Conservation (phyloP, 2,888 invertebrate species). For the Drepana falcataria region DNA sequence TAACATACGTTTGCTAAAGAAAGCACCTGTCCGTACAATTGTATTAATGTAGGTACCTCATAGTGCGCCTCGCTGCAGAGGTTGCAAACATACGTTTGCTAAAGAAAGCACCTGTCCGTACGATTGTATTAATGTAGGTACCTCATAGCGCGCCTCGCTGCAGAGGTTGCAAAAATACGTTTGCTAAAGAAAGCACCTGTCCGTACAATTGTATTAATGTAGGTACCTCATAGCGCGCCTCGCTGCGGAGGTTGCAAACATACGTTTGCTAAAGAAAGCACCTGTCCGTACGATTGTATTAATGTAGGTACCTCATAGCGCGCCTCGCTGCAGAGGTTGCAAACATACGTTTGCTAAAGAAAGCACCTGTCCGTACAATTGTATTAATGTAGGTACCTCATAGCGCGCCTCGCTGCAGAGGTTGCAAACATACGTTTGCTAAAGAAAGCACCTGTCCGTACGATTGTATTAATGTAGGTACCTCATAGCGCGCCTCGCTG, state of each 20-base stretch:
- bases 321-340: conserved; percentile 63
- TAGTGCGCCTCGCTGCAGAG: conserved; percentile 67
- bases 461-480: conserved; percentile 13
- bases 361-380: too few relatives aligned
- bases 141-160: conserved; percentile 70
- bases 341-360: conserved; percentile 21
- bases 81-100: conserved; percentile 41
- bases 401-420: conserved; percentile 67
- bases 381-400: conserved; percentile 38
- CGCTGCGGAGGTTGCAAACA: conserved; percentile 63
- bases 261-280: too few relatives aligned
- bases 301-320: conserved; percentile 53
- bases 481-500: conserved; percentile 70
- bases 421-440: conserved; percentile 25
- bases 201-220: too few relatives aligned
- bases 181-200: too few relatives aligned
- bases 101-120: too few relatives aligned
- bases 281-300: too few relatives aligned
- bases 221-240: conserved; percentile 65
- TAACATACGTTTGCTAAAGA: too few relatives aligned
- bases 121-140: conserved; percentile 13
- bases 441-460: too few relatives aligned
- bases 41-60: conserved; percentile 38
- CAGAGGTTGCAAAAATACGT: conserved; percentile 61
- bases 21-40: too few relatives aligned